These are phyloP conservation scores for Steinernema khuongi DNA, from an alignment of 1,140 invertebrate species.

Conservation along the genomic window DNA sequence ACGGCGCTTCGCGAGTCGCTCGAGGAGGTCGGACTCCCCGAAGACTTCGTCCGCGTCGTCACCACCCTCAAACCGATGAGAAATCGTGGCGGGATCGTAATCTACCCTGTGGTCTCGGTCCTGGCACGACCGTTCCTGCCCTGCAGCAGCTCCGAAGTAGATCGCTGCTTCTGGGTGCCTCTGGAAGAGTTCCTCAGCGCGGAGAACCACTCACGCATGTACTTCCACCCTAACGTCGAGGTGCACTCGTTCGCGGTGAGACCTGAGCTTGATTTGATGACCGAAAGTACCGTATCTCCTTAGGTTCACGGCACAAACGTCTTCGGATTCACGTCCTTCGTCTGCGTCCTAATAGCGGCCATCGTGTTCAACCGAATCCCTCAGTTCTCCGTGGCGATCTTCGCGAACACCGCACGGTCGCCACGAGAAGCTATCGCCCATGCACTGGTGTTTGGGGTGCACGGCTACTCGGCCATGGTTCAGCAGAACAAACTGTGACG, in stretches of 20 bases:
- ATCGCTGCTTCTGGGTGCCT: background rate
- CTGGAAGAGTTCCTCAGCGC: constrained; percentile 7
- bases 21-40: background rate
- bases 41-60: background rate
- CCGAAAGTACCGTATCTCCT: constrained; percentile 51
- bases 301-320: constrained; percentile 21
- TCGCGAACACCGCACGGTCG: background rate
- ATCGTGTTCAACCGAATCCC: background rate
- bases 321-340: background rate
- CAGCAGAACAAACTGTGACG: no score
- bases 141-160: background rate
- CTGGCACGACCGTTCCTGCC: constrained; percentile 13
- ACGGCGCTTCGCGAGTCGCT: constrained; percentile 26
- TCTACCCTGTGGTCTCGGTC: constrained; percentile 21
- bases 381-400: background rate
- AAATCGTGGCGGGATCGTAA: constrained; percentile 8
- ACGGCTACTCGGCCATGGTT: no score
- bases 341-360: background rate
- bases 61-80: constrained; percentile 11
- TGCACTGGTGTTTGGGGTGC: no score
- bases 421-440: background rate
- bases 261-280: background rate
- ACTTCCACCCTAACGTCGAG: background rate
- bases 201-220: constrained; percentile 6
- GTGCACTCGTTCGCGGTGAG: constrained; percentile 23